Conservation (phyloP, 2,113 vertebrate genomes). For the Lutjanus erythropterus region DNA sequence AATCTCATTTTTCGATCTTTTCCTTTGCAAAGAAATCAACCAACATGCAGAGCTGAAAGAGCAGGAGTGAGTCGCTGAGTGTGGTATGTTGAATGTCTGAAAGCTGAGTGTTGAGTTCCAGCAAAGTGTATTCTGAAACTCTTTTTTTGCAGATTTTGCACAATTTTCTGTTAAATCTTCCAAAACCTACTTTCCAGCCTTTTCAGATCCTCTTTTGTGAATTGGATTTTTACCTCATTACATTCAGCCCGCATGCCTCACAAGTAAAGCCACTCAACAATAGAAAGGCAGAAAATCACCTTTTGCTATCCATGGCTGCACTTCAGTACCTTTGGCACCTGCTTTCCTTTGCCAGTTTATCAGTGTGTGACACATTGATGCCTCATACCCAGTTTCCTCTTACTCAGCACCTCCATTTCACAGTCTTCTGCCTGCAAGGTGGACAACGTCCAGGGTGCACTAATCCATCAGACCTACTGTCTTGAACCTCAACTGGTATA, state of each 20-base stretch:
- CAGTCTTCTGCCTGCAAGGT: constrained; percentile 22
- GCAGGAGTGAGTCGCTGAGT: neutral
- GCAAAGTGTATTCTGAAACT: neutral
- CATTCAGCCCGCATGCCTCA: neutral
- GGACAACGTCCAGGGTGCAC: constrained; percentile 6
- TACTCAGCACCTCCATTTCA: constrained; percentile 35
- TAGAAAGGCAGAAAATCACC: neutral
- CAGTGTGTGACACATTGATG: constrained; percentile 23
- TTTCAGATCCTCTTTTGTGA: neutral
- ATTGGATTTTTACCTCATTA: neutral
- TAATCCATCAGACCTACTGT: constrained; percentile 24
- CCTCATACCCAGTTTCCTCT: neutral
- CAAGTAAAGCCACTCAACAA: neutral
- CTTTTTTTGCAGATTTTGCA: neutral
- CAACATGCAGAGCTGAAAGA: neutral
- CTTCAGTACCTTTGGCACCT: neutral
- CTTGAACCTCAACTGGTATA: constrained; percentile 13
- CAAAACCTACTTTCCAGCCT: neutral
- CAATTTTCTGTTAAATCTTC: neutral
- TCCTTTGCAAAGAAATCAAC: neutral
- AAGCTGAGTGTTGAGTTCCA: constrained; percentile 9
- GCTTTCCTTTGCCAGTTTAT: constrained; percentile 18
- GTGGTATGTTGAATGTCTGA: neutral
- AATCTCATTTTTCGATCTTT: neutral
- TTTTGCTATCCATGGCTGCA: constrained; percentile 6